phyloP scores from a whole-genome alignment of 2,888 invertebrate species.

The Shargacucullia verbasci region DNA sequence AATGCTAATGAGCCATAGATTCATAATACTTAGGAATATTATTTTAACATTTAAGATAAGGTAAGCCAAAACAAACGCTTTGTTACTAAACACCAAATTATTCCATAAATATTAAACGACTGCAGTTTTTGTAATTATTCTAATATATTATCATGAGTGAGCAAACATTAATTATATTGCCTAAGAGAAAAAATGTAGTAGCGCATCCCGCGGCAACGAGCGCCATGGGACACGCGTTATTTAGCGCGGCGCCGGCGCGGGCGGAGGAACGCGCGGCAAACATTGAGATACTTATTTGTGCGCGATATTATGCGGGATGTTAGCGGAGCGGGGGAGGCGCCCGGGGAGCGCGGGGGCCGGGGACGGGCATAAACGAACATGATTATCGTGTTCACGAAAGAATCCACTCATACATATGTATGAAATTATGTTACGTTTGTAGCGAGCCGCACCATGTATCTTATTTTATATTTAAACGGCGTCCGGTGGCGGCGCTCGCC shows the following conservation, averaged over 20 bases:
- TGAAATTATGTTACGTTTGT: slow-evolving; percentile 53
- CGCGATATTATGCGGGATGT: slow-evolving; percentile 32
- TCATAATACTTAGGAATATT: no score
- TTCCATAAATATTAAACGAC: slow-evolving; percentile 11
- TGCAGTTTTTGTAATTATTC: slow-evolving; percentile 8
- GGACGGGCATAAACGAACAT: slow-evolving; percentile 40
- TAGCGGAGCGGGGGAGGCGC: slow-evolving; percentile 1
- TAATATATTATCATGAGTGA: slow-evolving; percentile 1
- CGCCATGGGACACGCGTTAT: slow-evolving; percentile 6
- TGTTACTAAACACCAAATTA: slow-evolving; percentile 1
- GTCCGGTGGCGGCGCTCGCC: slow-evolving; percentile 4
- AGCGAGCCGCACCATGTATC: slow-evolving; percentile 28
- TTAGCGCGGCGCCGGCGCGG: no score
- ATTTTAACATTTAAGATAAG: slow-evolving; percentile 9
- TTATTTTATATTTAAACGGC: slow-evolving; percentile 56
- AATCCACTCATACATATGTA: slow-evolving; percentile 62
- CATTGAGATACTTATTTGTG: slow-evolving; percentile 26
- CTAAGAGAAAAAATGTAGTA: neutral
- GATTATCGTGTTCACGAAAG: slow-evolving; percentile 51
- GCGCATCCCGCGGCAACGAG: neutral
- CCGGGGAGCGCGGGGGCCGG: neutral
- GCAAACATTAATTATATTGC: slow-evolving; percentile 10
- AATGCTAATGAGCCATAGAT: slow-evolving; percentile 19
- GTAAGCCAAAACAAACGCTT: slow-evolving; percentile 1
- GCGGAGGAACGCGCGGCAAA: neutral